phyloP scores from a whole-genome alignment of 2,888 invertebrate genomes.

The Lacanobia wlatinum region DNA sequence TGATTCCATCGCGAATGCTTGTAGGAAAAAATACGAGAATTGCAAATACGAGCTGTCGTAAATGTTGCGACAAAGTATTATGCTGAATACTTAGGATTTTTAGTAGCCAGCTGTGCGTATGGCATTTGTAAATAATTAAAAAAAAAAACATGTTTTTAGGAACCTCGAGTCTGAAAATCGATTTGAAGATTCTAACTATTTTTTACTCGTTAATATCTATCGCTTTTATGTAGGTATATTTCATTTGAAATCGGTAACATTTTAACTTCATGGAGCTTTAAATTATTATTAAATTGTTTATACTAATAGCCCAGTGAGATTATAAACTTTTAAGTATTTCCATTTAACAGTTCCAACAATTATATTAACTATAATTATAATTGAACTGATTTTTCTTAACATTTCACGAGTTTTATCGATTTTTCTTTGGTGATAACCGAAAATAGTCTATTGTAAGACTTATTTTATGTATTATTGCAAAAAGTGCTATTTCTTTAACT shows the following conservation, averaged over 20 bases:
- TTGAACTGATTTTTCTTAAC: conserved; percentile 64
- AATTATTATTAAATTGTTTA: conserved; percentile 75
- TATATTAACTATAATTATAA: conserved; percentile 66
- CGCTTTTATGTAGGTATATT: conserved; percentile 66
- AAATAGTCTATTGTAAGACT: conserved; percentile 59
- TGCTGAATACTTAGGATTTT: conserved; percentile 69
- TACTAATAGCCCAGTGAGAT: conserved; percentile 82
- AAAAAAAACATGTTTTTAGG: conserved; percentile 59
- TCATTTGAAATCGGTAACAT: conserved; percentile 59
- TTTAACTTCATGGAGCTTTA: conserved; percentile 73
- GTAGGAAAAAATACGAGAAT: conserved; percentile 69
- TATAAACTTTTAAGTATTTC: conserved; percentile 69
- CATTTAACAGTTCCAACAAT: conserved; percentile 66
- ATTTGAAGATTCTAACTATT: conserved; percentile 70
- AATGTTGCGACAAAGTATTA: conserved; percentile 59
- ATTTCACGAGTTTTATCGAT: conserved; percentile 60
- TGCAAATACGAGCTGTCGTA: conserved; percentile 61
- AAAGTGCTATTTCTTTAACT: conserved; percentile 57
- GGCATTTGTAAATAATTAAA: conserved; percentile 73
- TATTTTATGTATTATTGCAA: conserved; percentile 55
- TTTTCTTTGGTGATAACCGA: conserved; percentile 62
- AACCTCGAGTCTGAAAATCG: conserved; percentile 72
- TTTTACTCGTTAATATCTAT: conserved; percentile 65
- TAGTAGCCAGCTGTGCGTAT: conserved; percentile 61
- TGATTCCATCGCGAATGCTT: conserved; percentile 66